Base-by-base conservation (phyloP, 1,140 invertebrate genomes). In the Drosophila azteca region DNA sequence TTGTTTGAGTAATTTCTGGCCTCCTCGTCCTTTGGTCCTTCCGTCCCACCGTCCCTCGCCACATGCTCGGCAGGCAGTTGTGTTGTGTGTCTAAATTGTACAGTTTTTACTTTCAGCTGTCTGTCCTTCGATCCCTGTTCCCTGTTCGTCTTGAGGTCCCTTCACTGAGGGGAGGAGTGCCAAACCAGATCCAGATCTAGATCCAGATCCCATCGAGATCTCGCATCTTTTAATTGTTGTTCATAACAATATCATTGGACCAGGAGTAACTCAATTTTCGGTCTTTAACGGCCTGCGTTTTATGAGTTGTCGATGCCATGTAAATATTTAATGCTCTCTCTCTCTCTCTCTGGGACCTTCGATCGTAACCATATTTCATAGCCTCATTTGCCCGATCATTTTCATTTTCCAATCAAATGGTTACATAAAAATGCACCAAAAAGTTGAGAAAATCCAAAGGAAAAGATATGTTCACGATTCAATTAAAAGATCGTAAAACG, bases 1-100 rank as follows among this genome's bases (percentile, higher is more conserved):
- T 90, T 90, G 83, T 90, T 84, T 90, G 88, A 90, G 74, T 89
- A 79, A 90, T 88, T 84, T 79, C 79, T 59, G 74, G 65, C 61
- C 73, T 46, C 53, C 17, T 39, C 29, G 64, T 66, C 54, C 54
- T 43, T 62, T 15, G n/a, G 11, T 22, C 41, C n/a, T 44, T 6
- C 20, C 6, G 11, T 29, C 17, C 24, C 24, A 3, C 5, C 4
- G 24, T 26, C 9, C 31, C 39, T 17, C 31, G 51, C 65, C 83
- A 88, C 79, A 82, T 85, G 82, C 81, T 58, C 52, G 63, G 54
- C 71, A 79, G 17, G 17, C 17, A 20, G 17, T 20, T 20, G n/a
- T n/a, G 79, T 87, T 82, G 71, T 79, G 71, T 79, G 55, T n/a
- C n/a, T 71, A 76, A 76, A 84, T 83, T 79, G 82, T 87, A 88